Conservation (phyloP, 1,140 invertebrate species). For the Plectus sambesii region DNA sequence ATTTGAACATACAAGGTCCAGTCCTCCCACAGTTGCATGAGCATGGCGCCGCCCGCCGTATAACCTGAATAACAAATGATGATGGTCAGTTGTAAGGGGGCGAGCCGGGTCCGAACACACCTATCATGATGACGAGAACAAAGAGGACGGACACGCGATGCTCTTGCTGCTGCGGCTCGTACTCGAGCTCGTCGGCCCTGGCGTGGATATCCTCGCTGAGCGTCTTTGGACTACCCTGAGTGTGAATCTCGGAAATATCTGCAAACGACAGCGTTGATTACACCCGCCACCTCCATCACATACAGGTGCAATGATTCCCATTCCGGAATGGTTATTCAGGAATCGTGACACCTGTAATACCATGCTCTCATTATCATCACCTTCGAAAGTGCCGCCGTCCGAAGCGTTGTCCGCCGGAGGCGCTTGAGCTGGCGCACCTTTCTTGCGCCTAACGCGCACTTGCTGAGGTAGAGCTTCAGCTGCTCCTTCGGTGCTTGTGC, state of each 20-base stretch:
- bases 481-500: too few species aligned
- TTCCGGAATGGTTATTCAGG: too few species aligned
- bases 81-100: not conserved
- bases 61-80: slow-evolving; percentile 27
- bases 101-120: slow-evolving; percentile 8
- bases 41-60: slow-evolving; percentile 43
- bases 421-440: too few species aligned
- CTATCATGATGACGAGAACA: slow-evolving; percentile 44
- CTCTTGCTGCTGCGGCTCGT: slow-evolving; percentile 28
- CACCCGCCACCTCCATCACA: too few species aligned
- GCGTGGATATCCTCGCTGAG: slow-evolving; percentile 37
- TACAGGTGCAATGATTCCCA: too few species aligned
- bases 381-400: slow-evolving; percentile 45
- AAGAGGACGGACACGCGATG: slow-evolving; percentile 43
- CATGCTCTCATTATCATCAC: too few species aligned
- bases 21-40: slow-evolving; percentile 45
- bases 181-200: slow-evolving; percentile 32
- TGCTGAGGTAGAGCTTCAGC: too few species aligned
- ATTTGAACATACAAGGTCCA: too few species aligned
- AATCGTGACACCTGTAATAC: too few species aligned
- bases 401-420: slow-evolving; percentile 31
- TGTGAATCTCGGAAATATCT: slow-evolving; percentile 44
- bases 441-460: too few species aligned
- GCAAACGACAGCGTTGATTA: slow-evolving; percentile 4
- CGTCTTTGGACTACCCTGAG: slow-evolving; percentile 31